Evolutionary conservation across 2,113 vertebrate species (phyloP).

Genomic region (Opisthocomus hoazin): DNA sequence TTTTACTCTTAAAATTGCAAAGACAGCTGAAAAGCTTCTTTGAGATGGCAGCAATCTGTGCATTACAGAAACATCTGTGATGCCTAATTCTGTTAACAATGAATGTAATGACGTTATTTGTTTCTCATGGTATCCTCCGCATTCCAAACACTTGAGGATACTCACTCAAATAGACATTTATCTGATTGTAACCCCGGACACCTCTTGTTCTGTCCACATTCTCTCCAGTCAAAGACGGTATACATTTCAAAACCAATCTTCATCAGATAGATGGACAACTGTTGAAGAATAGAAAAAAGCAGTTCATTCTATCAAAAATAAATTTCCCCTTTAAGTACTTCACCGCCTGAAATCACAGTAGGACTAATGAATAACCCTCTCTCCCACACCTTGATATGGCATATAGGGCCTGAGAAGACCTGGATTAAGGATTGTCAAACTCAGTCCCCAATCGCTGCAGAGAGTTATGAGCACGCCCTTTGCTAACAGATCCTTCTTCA

Average conservation of each 20-base stretch:
- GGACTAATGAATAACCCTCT: neutral
- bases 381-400: neutral
- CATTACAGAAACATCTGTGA: conserved; percentile 50
- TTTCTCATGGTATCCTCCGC: neutral
- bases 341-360: neutral
- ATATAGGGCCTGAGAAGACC: neutral
- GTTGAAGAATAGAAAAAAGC: neutral
- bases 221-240: neutral
- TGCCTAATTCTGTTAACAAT: conserved; percentile 39
- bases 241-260: neutral
- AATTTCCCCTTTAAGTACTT: neutral
- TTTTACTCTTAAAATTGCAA: conserved; percentile 69
- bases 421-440: neutral
- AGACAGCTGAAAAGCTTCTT: conserved; percentile 64
- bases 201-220: neutral
- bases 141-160: neutral
- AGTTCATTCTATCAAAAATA: neutral
- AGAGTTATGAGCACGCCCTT: neutral
- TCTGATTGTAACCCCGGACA: neutral
- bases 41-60: conserved; percentile 43
- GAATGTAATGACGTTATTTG: conserved; percentile 27
- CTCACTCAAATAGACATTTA: neutral
- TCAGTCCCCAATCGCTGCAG: rapidly evolving
- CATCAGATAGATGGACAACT: neutral
- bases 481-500: neutral